A percentile compares a stretch with the other conserved stretches of the same genome.
Conservation (phyloP, 2,888 invertebrate species). For the Dendrolimus pini region DNA sequence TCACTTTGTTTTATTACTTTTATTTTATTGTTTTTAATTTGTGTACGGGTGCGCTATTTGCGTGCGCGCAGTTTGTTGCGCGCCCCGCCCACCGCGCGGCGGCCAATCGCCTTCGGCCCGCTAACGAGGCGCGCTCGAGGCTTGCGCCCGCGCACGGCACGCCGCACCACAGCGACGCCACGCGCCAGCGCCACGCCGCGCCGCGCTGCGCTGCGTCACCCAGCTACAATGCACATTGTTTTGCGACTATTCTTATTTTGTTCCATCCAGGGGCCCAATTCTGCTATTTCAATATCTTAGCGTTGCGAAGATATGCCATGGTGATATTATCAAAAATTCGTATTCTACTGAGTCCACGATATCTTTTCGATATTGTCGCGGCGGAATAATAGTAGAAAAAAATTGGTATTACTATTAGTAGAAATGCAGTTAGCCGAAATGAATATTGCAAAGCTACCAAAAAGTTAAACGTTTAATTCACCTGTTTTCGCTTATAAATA, state of each 20-base stretch:
- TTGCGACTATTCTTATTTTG: conserved; percentile 64
- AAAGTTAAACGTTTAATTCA: no score
- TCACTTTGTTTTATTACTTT: conserved; percentile 73
- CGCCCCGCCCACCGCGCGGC: conserved; percentile 55
- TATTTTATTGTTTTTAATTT: conserved; percentile 76
- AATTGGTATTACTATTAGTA: no score
- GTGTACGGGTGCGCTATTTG: conserved; percentile 74
- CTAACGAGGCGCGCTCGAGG: conserved; percentile 37
- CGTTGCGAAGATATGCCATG: conserved; percentile 5
- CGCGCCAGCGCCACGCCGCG: conserved; percentile 19
- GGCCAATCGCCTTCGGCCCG: conserved; percentile 56
- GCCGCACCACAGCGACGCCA: conserved; percentile 31
- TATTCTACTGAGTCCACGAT: neutral
- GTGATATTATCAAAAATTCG: neutral
- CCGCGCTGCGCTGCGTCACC: conserved; percentile 19
- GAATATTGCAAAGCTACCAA: no score
- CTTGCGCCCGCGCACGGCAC: conserved; percentile 40
- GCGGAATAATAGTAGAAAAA: no score
- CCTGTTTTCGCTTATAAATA: no score
- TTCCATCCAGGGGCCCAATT: conserved; percentile 25
- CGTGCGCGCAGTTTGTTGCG: conserved; percentile 72
- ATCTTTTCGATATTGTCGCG: no score
- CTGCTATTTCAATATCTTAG: no score
- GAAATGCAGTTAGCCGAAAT: no score
- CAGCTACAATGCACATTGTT: conserved; percentile 72